Percentiles rank a stretch among this genome's conserved stretches.
Conservation (phyloP, 2,888 invertebrate species). For the Theodoxus fluviatilis region DNA sequence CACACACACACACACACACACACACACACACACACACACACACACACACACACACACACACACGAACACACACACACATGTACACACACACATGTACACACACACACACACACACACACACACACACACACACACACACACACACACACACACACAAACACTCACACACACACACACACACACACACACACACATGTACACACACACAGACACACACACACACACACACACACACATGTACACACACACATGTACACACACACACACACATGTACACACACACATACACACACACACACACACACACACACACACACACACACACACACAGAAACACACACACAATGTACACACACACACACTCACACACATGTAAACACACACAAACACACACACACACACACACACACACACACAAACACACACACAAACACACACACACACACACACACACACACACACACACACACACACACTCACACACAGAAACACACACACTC, state of each 20-base stretch:
- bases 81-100: constrained; percentile 28
- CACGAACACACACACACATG: not conserved
- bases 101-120: constrained; percentile 45
- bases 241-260: not conserved
- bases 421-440: not conserved
- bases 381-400: not conserved
- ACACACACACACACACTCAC: not conserved
- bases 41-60: not conserved
- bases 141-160: constrained; percentile 17
- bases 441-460: not conserved
- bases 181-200: constrained; percentile 31
- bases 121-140: constrained; percentile 77
- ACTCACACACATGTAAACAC: constrained; percentile 28
- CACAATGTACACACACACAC: too few species aligned
- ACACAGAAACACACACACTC: constrained; percentile 28
- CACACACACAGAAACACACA: too few species aligned
- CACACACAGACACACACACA: not conserved
- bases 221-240: not conserved
- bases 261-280: not conserved
- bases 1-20: not conserved
- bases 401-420: not conserved
- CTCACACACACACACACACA: not conserved
- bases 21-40: not conserved
- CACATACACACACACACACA: too few species aligned
- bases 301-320: too few species aligned